These are phyloP conservation scores for Phrynocephalus guinanensis DNA, from an alignment of 2,797 vertebrate species.

Conservation along the genomic window DNA sequence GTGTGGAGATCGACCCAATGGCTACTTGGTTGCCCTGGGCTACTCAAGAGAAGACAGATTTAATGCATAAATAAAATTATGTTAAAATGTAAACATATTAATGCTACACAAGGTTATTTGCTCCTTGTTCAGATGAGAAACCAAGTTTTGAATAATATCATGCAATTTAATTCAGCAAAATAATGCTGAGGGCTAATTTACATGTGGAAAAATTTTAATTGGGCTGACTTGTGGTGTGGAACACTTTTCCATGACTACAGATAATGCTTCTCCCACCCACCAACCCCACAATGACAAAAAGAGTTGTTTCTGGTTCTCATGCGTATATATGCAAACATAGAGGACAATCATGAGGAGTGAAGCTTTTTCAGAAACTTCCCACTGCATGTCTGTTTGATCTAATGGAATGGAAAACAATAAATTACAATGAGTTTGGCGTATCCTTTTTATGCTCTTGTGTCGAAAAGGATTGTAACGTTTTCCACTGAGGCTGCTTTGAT, in stretches of 20 bases:
- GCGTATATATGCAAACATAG: not conserved
- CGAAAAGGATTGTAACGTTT: not conserved
- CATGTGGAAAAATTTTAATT: conserved; percentile 4
- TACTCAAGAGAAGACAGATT: not conserved
- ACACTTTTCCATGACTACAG: not conserved
- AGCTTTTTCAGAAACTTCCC: not conserved
- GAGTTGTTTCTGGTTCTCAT: not conserved
- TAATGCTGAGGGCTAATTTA: not conserved
- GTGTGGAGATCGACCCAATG: not conserved
- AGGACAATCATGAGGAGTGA: not conserved
- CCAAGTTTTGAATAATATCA: conserved; percentile 14
- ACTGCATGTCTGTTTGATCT: not conserved
- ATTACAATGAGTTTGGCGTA: not conserved
- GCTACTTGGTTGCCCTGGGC: conserved; percentile 14
- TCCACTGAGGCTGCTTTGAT: not conserved
- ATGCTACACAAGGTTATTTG: not conserved
- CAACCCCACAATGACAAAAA: not conserved
- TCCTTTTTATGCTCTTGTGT: not conserved
- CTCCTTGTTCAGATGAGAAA: not conserved
- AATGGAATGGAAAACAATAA: not conserved
- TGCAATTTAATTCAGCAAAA: not conserved
- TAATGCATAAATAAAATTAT: not conserved
- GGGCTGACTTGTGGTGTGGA: conserved; percentile 1
- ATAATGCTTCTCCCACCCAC: not conserved
- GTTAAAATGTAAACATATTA: not conserved